phyloP scores from a whole-genome alignment of 2,797 vertebrate species.

The Moxostoma hubbsi region DNA sequence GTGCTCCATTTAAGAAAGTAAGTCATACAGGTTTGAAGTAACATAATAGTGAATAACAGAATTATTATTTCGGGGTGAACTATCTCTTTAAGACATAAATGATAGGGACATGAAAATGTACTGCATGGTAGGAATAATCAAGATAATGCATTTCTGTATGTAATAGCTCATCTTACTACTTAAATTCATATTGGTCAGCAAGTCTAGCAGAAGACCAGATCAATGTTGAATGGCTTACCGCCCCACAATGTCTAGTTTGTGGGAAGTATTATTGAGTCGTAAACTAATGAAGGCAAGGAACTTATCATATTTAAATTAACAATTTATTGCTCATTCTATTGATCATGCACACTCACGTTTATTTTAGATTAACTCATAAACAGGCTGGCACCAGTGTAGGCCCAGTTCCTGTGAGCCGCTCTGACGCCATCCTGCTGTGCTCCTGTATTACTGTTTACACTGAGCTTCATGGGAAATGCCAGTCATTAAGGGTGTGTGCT shows the following conservation, averaged over 20 bases:
- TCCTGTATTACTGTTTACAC: conserved; percentile 55
- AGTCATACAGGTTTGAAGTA: too few species aligned
- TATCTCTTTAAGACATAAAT: too few species aligned
- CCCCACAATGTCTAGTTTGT: not conserved
- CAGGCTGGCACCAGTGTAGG: conserved; percentile 23
- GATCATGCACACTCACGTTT: conserved; percentile 20
- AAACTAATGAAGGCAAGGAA: not conserved
- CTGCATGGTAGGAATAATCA: too few species aligned
- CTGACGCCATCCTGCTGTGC: conserved; percentile 45
- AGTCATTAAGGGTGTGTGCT: conserved; percentile 44
- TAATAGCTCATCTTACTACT: not conserved
- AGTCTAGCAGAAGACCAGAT: not conserved
- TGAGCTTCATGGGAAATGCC: conserved; percentile 50
- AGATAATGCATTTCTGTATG: not conserved
- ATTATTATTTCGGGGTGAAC: too few species aligned
- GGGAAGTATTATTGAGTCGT: not conserved
- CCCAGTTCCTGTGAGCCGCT: conserved; percentile 8
- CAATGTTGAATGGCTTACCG: not conserved
- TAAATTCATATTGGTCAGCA: not conserved
- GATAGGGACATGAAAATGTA: too few species aligned
- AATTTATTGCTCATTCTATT: conserved; percentile 2
- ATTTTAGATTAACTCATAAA: not conserved
- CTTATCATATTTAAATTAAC: not conserved
- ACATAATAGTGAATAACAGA: too few species aligned
- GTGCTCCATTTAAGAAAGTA: too few species aligned